Evolutionary conservation across 92 coral and sea anemone species (phyloP).

Genomic region (Phenganax subtilis): DNA sequence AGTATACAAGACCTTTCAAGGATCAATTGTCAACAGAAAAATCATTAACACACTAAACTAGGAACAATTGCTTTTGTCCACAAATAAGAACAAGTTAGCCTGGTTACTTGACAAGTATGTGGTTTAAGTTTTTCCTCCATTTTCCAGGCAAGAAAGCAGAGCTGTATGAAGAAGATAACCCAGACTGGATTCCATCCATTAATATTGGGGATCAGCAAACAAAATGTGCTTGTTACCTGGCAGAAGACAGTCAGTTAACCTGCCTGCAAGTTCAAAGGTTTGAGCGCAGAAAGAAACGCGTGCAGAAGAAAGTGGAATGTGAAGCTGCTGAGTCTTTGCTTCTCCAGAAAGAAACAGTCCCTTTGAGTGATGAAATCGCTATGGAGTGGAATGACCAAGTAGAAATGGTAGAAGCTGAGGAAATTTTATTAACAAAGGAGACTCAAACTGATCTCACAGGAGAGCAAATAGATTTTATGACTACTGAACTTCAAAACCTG

Average conservation of each 20-base stretch:
- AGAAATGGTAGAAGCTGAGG: background rate
- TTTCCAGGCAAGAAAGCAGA: background rate
- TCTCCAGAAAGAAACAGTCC: background rate
- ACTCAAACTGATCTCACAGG: constrained; percentile 6
- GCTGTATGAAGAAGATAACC: background rate
- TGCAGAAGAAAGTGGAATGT: background rate
- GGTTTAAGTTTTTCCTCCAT: background rate
- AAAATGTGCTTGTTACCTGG: background rate
- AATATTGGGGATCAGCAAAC: background rate
- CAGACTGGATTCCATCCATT: background rate
- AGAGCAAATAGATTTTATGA: background rate
- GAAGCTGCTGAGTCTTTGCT: background rate
- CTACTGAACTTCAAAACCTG: background rate
- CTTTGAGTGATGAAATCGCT: background rate
- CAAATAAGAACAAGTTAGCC: too few relatives aligned
- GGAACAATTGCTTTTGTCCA: too few relatives aligned
- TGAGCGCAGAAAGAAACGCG: background rate
- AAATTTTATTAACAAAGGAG: background rate
- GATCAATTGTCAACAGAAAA: too few relatives aligned
- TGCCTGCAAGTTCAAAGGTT: background rate
- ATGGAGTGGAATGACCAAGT: constrained; percentile 2
- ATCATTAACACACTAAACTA: too few relatives aligned
- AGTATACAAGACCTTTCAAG: too few relatives aligned
- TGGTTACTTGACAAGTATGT: too few relatives aligned
- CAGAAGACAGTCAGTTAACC: background rate